Conservation (phyloP, 2,797 vertebrate genomes). For the Erpetoichthys calabaricus region DNA sequence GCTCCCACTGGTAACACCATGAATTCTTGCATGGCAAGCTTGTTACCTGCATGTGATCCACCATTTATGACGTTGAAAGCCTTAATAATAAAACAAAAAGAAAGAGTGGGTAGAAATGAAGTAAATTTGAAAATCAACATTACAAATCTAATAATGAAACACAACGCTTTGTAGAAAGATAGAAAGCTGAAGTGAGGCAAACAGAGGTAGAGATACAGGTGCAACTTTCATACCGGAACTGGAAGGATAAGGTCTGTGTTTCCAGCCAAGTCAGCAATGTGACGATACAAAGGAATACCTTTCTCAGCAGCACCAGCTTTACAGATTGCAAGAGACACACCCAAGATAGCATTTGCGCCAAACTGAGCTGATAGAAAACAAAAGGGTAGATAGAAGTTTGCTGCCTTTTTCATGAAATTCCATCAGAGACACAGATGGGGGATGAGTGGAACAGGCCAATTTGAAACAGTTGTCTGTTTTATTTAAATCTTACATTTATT, state of each 20-base stretch:
- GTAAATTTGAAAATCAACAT: background rate
- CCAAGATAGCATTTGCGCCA: slow-evolving; percentile 80
- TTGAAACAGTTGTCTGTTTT: no score
- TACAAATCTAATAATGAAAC: no score
- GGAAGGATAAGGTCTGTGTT: slow-evolving; percentile 76
- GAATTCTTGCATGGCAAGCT: slow-evolving; percentile 87
- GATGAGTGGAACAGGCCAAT: slow-evolving; percentile 10
- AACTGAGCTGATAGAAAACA: slow-evolving; percentile 59
- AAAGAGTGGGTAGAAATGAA: background rate
- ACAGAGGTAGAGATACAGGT: no score
- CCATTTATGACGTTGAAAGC: slow-evolving; percentile 89
- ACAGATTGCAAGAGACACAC: slow-evolving; percentile 75
- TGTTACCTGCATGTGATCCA: slow-evolving; percentile 80
- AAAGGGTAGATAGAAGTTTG: no score
- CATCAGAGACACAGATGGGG: background rate
- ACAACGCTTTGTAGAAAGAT: no score
- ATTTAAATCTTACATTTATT: slow-evolving; percentile 69
- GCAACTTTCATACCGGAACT: slow-evolving; percentile 59
- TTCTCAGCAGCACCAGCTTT: slow-evolving; percentile 79
- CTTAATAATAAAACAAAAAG: slow-evolving; percentile 28
- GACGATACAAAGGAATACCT: slow-evolving; percentile 72
- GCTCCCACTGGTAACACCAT: slow-evolving; percentile 85
- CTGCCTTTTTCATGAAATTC: no score
- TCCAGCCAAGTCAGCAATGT: slow-evolving; percentile 80
- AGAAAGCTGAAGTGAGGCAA: no score